Base-by-base conservation (phyloP, 1,140 invertebrate species). In the Sarcophaga bullata region DNA sequence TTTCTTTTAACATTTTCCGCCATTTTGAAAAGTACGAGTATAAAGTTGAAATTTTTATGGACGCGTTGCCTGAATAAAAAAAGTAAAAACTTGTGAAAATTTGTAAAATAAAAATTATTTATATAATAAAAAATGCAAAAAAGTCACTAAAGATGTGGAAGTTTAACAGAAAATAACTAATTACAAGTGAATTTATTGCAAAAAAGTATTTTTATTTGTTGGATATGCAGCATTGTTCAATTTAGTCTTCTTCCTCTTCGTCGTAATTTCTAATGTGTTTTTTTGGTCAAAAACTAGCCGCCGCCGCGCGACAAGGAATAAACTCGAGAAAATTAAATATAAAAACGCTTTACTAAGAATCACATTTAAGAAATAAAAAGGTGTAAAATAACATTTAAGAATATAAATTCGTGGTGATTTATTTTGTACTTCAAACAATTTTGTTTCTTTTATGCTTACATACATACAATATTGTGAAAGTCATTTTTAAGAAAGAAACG, bases 21-120 rank as follows among this genome's bases (percentile, higher is more conserved):
- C 88, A 89, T 89, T 89, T 89, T 89, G 88, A 89, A 89, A 89
- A 86, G 86, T 89, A 88, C 86, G 86, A 87, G 84, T 86, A 80
- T 84, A 80, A 84, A 84, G 76, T 85, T 89, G 87, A 87, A 89
- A 89, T 88, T 89, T 81, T 73, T 81, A 81, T 89, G 87, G 86
- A 86, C 86, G 88, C 88, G 88, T 89, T 89, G 88, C 86, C 89
- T 84, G 85, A 86, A 87, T 85, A 87, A 86, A 87, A 83, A 86
- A 76, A 76, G 19, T 82, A 73, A 75, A 81, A 37, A 80, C 47
- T 73, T 73, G 37, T 47, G 11, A 82, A 80, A 82, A 82, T 80
- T 58, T 11, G 9, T 48, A 13, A 49, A 72, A 47, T 52, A 78
- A 82, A 58, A 1, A 25, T 50, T 47, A 73, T 52, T 73, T 19